Percentiles rank a stretch among this genome's conserved stretches.
Evolutionary conservation across 2,888 invertebrate species (phyloP).

Genomic region (Drosophila meridionalis): DNA sequence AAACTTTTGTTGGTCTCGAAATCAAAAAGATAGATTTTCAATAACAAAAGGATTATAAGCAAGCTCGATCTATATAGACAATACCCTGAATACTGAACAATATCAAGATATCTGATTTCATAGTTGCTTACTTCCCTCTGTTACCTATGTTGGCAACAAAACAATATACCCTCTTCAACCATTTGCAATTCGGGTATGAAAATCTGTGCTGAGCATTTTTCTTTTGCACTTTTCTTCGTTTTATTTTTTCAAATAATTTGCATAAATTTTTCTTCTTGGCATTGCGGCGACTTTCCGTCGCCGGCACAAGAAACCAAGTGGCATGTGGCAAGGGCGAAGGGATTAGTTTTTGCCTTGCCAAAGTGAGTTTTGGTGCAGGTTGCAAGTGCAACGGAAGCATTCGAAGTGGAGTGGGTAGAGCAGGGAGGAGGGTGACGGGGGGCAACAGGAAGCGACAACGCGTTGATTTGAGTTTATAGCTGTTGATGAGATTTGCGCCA

Average conservation of each 20-base stretch:
- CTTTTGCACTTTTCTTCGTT: slow-evolving; percentile 14
- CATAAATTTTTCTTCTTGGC: slow-evolving; percentile 61
- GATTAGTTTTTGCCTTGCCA: slow-evolving; percentile 26
- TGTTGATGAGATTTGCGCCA: slow-evolving; percentile 66
- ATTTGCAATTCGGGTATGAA: slow-evolving; percentile 2
- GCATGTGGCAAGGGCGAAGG: slow-evolving; percentile 4
- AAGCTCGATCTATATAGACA: too few species aligned
- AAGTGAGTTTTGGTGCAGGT: slow-evolving; percentile 21
- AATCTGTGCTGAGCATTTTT: slow-evolving; percentile 45
- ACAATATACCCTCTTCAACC: not conserved
- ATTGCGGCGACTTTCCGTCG: slow-evolving; percentile 55
- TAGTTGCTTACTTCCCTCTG: not conserved
- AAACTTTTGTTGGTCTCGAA: too few species aligned
- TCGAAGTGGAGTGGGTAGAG: not conserved
- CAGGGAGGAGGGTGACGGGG: not conserved
- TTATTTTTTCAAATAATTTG: slow-evolving; percentile 57
- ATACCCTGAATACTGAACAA: not conserved
- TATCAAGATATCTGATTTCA: not conserved
- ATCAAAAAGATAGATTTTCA: too few species aligned
- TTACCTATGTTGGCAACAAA: not conserved
- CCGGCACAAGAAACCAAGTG: slow-evolving; percentile 14
- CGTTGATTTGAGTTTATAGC: slow-evolving; percentile 61
- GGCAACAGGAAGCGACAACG: slow-evolving; percentile 49
- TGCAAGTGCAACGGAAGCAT: slow-evolving; percentile 38
- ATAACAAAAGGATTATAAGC: too few species aligned